Base-by-base conservation (phyloP, 2,888 invertebrate species). In the Mythimna pallens region DNA sequence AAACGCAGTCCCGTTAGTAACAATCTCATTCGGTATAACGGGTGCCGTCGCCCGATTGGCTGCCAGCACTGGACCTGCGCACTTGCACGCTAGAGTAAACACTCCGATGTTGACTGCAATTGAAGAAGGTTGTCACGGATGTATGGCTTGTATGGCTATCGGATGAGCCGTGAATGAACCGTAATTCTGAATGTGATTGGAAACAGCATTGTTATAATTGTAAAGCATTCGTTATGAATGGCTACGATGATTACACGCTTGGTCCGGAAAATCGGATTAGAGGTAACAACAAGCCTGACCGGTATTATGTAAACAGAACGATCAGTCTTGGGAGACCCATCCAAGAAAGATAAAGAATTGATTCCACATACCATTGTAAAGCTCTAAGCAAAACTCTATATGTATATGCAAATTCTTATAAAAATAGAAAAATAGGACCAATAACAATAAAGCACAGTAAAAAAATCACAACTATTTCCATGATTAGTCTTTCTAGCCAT, bases 21-120 rank as follows among this genome's bases (percentile, higher is more conserved):
- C 89, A 89, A 88, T 92, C 92, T 91, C 92, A 92, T 89, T 91
- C 87, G 86, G 86, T 88, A 88, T 90, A 90, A 90, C 91, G 91
- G 91, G 80, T 72, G 78, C 78, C 67, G 80, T 76, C 81, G 84
- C 86, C 88, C 85, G 81, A 88, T 89, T 87, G 88, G 88, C 89
- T 84, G 78, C 43, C 73, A 62, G 52, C 70, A 58, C 75, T 82
- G 78, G 82, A 80, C 80, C 81, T 83, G 80, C 80, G 78, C 80
- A 73, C 76, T 76, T 70, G 69, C 79, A 83, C 81, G 84, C 81
- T 84, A 88, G 84, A 87, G 85, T 88, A 88, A 87, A 87, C 81
- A 87, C 73, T 81, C 61, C 78, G 75, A 69, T 72, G 82, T 73
- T 68, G 73, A 68, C 76, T 79, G 70, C 65, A 65, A 73, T 76